Percentiles rank a stretch among this genome's conserved stretches.
Conservation (phyloP, 2,888 invertebrate genomes). For the Andrena praecox region DNA sequence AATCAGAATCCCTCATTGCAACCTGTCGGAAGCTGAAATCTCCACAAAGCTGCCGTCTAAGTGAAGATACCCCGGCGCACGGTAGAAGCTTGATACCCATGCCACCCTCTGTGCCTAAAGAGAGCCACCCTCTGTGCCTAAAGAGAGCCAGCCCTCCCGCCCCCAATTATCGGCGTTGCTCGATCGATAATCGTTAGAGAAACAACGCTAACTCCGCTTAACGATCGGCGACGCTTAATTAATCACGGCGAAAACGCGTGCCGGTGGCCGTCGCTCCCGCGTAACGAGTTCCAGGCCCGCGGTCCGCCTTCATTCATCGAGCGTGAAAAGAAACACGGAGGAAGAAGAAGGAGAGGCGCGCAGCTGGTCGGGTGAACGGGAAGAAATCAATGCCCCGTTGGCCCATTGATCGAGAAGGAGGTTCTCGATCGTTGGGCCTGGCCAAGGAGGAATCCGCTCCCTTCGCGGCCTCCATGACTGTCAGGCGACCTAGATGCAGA, state of each 20-base stretch:
- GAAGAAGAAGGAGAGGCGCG: constrained; percentile 9
- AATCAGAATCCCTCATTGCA: no score
- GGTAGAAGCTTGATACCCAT: no score
- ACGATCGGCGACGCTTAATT: constrained; percentile 48
- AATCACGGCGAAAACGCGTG: constrained; percentile 30
- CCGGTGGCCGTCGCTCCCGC: background rate
- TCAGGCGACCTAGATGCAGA: constrained; percentile 51
- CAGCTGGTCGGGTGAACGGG: constrained; percentile 16
- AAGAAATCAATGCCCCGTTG: constrained; percentile 40
- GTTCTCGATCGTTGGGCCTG: constrained; percentile 40
- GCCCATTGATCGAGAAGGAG: constrained; percentile 38
- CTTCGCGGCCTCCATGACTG: constrained; percentile 53
- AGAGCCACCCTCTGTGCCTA: background rate
- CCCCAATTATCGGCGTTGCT: background rate
- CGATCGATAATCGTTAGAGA: constrained; percentile 21
- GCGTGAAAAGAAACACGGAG: background rate
- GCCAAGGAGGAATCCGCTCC: constrained; percentile 8
- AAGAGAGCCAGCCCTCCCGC: background rate
- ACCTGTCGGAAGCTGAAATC: no score
- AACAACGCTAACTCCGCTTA: constrained; percentile 25
- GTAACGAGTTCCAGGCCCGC: constrained; percentile 41
- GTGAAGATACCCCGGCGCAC: no score
- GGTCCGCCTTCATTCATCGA: constrained; percentile 52
- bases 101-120: no score
- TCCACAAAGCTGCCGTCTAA: no score